phyloP scores from a whole-genome alignment of 2,797 vertebrate species.

The Octomys mimax region DNA sequence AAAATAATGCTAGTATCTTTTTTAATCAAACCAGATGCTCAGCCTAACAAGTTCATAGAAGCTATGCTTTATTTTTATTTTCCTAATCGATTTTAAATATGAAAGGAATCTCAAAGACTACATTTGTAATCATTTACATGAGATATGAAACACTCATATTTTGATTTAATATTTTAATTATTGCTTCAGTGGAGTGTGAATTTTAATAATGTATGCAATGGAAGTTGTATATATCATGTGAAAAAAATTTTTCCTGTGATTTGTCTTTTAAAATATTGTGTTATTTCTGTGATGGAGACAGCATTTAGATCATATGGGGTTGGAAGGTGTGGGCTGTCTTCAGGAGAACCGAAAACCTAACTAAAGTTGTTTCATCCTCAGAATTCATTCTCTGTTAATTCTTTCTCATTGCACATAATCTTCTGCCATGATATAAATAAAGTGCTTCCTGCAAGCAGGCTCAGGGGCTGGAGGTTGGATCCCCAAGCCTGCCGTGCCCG shows the following conservation, averaged over 20 bases:
- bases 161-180: conserved; percentile 52
- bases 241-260: conserved; percentile 29
- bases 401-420: not conserved
- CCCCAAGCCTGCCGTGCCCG: too few relatives aligned
- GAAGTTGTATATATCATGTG: not conserved
- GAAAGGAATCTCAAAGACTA: conserved; percentile 11
- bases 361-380: conserved; percentile 18
- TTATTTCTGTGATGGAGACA: conserved; percentile 15
- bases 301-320: not conserved
- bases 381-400: not conserved
- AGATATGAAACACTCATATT: conserved; percentile 13
- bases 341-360: not conserved
- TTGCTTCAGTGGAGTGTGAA: not conserved
- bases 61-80: conserved; percentile 6
- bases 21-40: conserved; percentile 29
- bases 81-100: conserved; percentile 45
- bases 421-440: not conserved
- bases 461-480: too few relatives aligned
- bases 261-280: conserved; percentile 19
- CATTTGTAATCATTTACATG: conserved; percentile 51
- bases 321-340: not conserved
- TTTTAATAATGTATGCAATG: conserved; percentile 62
- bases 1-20: not conserved
- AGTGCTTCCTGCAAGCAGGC: not conserved
- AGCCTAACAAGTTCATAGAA: conserved; percentile 4